Base-by-base conservation (phyloP, 2,888 invertebrate genomes). In the Miltochrista miniata region DNA sequence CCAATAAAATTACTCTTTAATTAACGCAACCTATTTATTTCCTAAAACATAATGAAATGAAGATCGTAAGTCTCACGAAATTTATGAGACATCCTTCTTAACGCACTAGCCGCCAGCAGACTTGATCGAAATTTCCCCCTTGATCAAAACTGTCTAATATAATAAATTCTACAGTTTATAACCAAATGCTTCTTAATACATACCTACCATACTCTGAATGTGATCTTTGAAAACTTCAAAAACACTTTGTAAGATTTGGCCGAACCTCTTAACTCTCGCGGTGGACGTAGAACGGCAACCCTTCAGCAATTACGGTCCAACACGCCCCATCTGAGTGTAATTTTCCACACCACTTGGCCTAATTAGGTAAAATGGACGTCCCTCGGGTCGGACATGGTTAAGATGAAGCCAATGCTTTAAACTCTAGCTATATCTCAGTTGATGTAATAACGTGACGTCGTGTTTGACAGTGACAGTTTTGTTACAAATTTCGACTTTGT, bases 281-380 rank as follows among this genome's bases (percentile, higher is more conserved):
- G 71, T 56, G 61, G 59, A 62, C 70, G 67, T 64, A 65, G 59
- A 67, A 72, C 68, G 61, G 52, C 58, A 71, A 75, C 80, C 79
- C 78, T 80, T 79, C 79, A 74, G 68, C 81, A 84, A 85, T 84
- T 83, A 85, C 74, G 77, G 72, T 68, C 71, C 72, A 71, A 61
- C 63, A 61, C 68, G 73, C 68, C 76, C 79, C 81, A 77, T 79
- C 82, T 76, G 79, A 69, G 70, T 76, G 87, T 82, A 81, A 86
- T 87, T 87, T 87, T 85, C 84, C 82, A 76, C 83, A 68, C 82
- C 83, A 84, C 84, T 87, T 81, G 81, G 64, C 76, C 79, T 87
- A 86, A 87, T 87, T 86, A 85, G 85, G 82, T 81, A 83, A 81
- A 81, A 74, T 72, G 77, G 59, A 64, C 74, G 67, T 72, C 82